phyloP scores from a whole-genome alignment of 2,113 vertebrate genomes.

The Cettia cetti region DNA sequence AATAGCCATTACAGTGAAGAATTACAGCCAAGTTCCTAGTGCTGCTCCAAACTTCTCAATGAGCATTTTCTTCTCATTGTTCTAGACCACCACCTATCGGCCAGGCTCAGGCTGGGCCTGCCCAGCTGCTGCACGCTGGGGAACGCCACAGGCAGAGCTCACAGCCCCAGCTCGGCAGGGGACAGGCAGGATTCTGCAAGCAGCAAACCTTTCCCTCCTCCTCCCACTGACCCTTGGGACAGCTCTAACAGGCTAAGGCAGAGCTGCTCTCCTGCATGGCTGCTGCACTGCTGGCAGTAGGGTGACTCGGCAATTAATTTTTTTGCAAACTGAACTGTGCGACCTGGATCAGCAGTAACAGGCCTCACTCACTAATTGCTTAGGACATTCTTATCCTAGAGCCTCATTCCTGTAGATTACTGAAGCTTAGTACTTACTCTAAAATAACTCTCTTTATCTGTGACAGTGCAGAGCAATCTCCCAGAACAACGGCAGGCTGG shows the following conservation, averaged over 20 bases:
- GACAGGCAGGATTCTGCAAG: no score
- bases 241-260: fast-evolving
- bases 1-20: neutral
- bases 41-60: neutral
- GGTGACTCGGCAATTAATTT: no score
- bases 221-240: neutral
- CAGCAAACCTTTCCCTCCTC: neutral
- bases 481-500: neutral
- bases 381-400: neutral
- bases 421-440: neutral
- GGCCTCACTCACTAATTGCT: neutral
- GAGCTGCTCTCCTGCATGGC: neutral
- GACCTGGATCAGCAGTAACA: neutral
- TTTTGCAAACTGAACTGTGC: neutral
- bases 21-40: neutral
- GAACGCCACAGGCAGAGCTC: neutral
- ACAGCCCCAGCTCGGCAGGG: fast-evolving
- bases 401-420: neutral
- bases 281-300: fast-evolving
- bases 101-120: neutral
- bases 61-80: neutral
- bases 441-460: neutral
- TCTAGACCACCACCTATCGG: neutral
- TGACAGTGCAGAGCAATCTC: neutral
- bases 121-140: fast-evolving